Base-by-base conservation (phyloP, 1,140 invertebrate species). In the Bombyx mandarina region DNA sequence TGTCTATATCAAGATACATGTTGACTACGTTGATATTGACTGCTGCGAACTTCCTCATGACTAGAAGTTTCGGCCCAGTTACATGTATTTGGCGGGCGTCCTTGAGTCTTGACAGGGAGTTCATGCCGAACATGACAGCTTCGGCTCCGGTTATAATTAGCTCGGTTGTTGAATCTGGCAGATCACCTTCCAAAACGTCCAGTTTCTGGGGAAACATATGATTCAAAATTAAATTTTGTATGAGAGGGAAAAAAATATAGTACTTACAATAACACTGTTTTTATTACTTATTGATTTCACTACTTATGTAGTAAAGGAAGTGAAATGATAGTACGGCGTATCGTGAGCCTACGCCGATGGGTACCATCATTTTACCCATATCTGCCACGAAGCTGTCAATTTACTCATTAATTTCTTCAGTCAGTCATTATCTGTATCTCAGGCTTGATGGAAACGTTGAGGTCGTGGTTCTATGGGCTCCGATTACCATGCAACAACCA, bases 131-230 rank as follows among this genome's bases (percentile, higher is more conserved):
- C 46, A 83, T 80, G 26, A 94, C 64, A 43, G 89, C 88, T 43
- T 89, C 80, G 8, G 90, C 91, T 10, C 90, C 90, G 4, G 75
- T 86, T 2, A 93, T 82, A 18, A 90, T 89, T 26, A 93, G 79
- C 64, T 91, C 89, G 58, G 89, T 87, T 8, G 89, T 89, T 10
- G 89, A 77, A 45, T 83, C 75, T 5, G 91, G 92, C 45, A 93
- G 88, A 47, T 89, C 88, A 22, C 89, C 89, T 50, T 75, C 78
- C 7, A 68, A 45, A 18, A 84, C 69, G 50, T 74, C 66, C 53
- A 85, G 44, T 50, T 72, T 75, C 81, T 84, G 75, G 46, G 67
- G 70, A 73, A 58, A 44, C 54, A 59, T 18, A 18, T 58, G 59
- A 61, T 56, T 56, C 12, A 59, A 35, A 47, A 43, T 45, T 52